Conservation (phyloP, 2,888 invertebrate genomes). For the Deroplatys truncata region DNA sequence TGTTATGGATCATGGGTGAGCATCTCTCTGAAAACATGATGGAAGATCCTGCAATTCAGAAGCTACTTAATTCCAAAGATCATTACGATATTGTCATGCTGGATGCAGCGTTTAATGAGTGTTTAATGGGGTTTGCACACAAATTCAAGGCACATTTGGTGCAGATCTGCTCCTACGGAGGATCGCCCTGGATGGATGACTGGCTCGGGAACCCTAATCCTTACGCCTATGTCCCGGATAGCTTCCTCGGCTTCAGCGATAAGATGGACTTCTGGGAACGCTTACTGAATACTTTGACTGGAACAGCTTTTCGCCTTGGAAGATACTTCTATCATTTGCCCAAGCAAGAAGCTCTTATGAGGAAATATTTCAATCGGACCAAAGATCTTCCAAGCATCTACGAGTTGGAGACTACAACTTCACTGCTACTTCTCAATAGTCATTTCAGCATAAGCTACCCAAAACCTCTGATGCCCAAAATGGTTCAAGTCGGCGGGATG, state of each 20-base stretch:
- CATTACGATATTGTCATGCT: constrained; percentile 27
- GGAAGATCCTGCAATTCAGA: constrained; percentile 9
- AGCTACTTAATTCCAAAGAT: constrained; percentile 8
- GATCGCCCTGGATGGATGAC: constrained; percentile 46
- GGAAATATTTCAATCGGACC: constrained; percentile 13
- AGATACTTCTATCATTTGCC: constrained; percentile 13
- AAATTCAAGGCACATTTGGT: constrained; percentile 36
- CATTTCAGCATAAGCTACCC: constrained; percentile 35
- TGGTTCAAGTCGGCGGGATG: constrained; percentile 38
- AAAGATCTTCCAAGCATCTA: constrained; percentile 23
- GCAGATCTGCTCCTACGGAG: constrained; percentile 46
- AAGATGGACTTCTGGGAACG: constrained; percentile 47
- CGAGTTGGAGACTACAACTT: constrained; percentile 31
- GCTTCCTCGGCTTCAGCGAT: constrained; percentile 47
- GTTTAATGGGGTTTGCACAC: constrained; percentile 24
- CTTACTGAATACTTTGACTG: constrained; percentile 46
- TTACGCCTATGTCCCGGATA: constrained; percentile 49
- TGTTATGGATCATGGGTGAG: neutral
- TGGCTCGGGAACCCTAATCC: constrained; percentile 48
- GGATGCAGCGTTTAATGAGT: constrained; percentile 25
- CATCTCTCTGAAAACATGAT: neutral
- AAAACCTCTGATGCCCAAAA: constrained; percentile 35
- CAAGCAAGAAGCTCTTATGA: constrained; percentile 12
- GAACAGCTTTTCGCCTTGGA: neutral
- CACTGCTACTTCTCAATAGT: constrained; percentile 35